Percentiles rank a stretch among this genome's conserved stretches.
Conservation (phyloP, 2,113 vertebrate genomes). For the Otocyon megalotis region DNA sequence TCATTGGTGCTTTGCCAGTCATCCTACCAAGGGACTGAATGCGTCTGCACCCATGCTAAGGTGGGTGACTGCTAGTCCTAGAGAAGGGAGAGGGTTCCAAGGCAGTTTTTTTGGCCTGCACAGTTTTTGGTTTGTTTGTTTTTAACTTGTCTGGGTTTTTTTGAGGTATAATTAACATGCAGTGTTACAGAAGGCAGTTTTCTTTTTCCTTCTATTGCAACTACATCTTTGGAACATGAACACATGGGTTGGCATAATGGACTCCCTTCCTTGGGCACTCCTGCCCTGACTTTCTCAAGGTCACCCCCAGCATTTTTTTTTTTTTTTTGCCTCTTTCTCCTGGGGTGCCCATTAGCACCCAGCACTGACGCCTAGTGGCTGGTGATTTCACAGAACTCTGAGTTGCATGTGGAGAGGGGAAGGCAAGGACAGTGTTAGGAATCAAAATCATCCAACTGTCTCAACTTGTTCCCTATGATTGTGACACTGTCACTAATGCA, state of each 20-base stretch:
- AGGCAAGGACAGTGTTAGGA: background rate
- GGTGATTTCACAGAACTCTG: background rate
- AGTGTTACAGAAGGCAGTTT: background rate
- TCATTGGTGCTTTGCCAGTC: background rate
- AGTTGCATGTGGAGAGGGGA: background rate
- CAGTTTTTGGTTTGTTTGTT: background rate
- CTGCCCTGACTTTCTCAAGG: conserved; percentile 28
- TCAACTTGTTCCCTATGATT: background rate
- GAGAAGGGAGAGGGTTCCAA: background rate
- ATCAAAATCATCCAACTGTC: background rate
- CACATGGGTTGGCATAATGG: rapidly evolving
- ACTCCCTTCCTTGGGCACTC: background rate
- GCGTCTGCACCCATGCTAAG: background rate
- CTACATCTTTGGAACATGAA: background rate
- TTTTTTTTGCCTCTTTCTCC: background rate
- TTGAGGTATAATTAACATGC: background rate
- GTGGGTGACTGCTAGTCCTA: background rate
- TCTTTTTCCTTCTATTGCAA: background rate
- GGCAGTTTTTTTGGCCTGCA: background rate
- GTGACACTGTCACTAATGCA: background rate
- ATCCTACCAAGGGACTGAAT: background rate
- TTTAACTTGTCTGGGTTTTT: background rate
- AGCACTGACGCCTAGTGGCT: background rate
- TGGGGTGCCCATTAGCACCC: background rate
- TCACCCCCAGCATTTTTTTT: background rate